Percentiles rank a stretch among this genome's conserved stretches.
phyloP scores from a whole-genome alignment of 2,888 invertebrate genomes.

The Tetragnatha montana region DNA sequence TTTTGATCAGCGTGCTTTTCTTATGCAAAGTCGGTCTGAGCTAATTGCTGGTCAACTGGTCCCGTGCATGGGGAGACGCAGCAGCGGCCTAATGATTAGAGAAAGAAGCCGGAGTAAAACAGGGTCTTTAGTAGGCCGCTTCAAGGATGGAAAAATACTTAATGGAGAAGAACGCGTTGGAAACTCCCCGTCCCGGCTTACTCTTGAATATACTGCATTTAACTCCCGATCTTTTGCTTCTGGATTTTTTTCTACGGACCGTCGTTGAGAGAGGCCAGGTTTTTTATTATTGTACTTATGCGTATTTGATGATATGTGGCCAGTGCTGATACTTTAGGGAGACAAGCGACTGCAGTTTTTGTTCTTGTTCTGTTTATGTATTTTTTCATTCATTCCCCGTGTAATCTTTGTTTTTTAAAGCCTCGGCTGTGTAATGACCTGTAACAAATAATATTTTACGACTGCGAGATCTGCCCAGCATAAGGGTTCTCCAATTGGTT shows the following conservation, averaged over 20 bases:
- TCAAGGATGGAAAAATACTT: slow-evolving; percentile 64
- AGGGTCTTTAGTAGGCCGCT: slow-evolving; percentile 54
- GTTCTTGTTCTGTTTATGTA: slow-evolving; percentile 16
- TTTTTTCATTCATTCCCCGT: slow-evolving; percentile 24
- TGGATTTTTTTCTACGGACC: slow-evolving; percentile 13
- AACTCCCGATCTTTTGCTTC: slow-evolving; percentile 41
- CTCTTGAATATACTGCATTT: slow-evolving; percentile 20
- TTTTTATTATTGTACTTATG: slow-evolving; percentile 43
- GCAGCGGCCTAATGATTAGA: slow-evolving; percentile 28
- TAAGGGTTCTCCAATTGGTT: slow-evolving; percentile 39
- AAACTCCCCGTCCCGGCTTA: slow-evolving; percentile 24
- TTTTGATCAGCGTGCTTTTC: too few relatives aligned
- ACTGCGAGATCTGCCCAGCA: slow-evolving; percentile 15
- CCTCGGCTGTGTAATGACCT: slow-evolving; percentile 62
- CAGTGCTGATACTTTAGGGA: slow-evolving; percentile 10
- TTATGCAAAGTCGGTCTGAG: background rate
- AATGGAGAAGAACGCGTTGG: slow-evolving; percentile 65
- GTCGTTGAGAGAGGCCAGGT: slow-evolving; percentile 1
- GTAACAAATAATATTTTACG: slow-evolving; percentile 63
- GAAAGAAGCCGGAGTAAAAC: slow-evolving; percentile 9
- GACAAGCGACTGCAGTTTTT: slow-evolving; percentile 10
- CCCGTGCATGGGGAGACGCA: background rate
- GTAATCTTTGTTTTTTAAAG: slow-evolving; percentile 24
- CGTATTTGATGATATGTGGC: slow-evolving; percentile 65
- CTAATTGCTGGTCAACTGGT: slow-evolving; percentile 4